Evolutionary conservation across 1,140 invertebrate species (phyloP).

Genomic region (Rhyzopertha dominica): DNA sequence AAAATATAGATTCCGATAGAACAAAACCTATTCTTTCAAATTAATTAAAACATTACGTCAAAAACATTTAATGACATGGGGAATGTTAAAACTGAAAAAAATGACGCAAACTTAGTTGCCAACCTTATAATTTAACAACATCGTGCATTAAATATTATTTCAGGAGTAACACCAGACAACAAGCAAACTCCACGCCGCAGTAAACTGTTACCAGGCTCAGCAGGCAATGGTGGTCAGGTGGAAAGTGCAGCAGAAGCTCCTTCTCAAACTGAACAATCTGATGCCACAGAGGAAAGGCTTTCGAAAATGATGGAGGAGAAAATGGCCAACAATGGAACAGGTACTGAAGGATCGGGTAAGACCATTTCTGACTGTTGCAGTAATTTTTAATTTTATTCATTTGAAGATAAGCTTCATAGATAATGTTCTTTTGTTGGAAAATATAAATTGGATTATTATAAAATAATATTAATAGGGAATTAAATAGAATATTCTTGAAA

Average conservation of each 20-base stretch:
- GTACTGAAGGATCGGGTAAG: conserved; percentile 3
- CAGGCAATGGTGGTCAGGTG: conserved; percentile 15
- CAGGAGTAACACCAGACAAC: conserved; percentile 71
- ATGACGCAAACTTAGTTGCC: too few species aligned
- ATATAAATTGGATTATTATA: too few species aligned
- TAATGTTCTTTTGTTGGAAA: too few species aligned
- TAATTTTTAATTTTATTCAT: conserved; percentile 5
- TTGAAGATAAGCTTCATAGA: too few species aligned
- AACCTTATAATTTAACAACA: background rate
- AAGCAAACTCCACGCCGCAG: conserved; percentile 68
- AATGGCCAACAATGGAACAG: conserved; percentile 28
- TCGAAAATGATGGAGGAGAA: conserved; percentile 39
- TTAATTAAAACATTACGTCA: too few species aligned
- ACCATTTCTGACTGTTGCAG: background rate
- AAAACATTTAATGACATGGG: too few species aligned
- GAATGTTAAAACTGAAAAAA: too few species aligned
- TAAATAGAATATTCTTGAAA: too few species aligned
- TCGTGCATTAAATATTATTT: conserved; percentile 8
- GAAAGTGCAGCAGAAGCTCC: conserved; percentile 12
- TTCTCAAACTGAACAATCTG: conserved; percentile 8
- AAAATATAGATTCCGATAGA: too few species aligned
- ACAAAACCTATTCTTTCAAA: too few species aligned
- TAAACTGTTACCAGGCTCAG: conserved; percentile 45
- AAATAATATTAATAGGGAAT: too few species aligned
- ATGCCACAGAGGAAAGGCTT: conserved; percentile 20